Evolutionary conservation across 2,797 vertebrate genomes (phyloP), one percentile per base, ranked within the genome.

Genomic region (Ataeniobius toweri): DNA sequence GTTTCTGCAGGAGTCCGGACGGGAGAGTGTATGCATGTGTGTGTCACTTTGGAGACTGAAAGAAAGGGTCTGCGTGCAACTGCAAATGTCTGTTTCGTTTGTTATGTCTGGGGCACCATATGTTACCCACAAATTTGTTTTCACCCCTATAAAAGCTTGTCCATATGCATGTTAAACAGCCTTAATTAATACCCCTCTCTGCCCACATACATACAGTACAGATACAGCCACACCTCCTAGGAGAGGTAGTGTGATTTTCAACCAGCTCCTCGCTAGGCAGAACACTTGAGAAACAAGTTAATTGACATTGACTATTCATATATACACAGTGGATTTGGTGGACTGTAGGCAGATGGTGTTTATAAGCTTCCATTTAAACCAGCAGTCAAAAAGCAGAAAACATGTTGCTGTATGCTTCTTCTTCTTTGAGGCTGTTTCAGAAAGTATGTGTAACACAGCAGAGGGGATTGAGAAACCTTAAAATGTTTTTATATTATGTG

Each of bases 91-190:
- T 82, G 81, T 83, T 86, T 83, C 24, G 82, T 89, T 78, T 90
- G 86, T 91, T 87, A 83, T 92, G 94, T 94, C 91, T 93, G 89
- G 90, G 93, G 85, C 88, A 86, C 95, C 95, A 95, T 95, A 95
- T 95, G 95, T 91, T 95, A 84, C 83, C 84, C 85, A 90, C 88
- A 92, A 93, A 93, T 94, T 92, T 93, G 91, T 94, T 95, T 95
- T 91, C 93, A 93, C 91, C 93, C 90, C 89, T 84, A 83, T 94
- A 94, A 94, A 90, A 92, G 80, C 85, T 80, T 71, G 90, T 90
- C 89, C 88, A 85, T 88, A 87, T 86, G 92, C 92, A 94, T 94
- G 93, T 94, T 92, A 92, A 94, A 90, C 88, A 90, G 89, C 82
- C 93, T 94, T 94, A 95, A 95, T 95, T 91, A 94, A 91, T 88